Evolutionary conservation across 2,113 vertebrate species (phyloP).

Genomic region (Gallinago jamesoni): DNA sequence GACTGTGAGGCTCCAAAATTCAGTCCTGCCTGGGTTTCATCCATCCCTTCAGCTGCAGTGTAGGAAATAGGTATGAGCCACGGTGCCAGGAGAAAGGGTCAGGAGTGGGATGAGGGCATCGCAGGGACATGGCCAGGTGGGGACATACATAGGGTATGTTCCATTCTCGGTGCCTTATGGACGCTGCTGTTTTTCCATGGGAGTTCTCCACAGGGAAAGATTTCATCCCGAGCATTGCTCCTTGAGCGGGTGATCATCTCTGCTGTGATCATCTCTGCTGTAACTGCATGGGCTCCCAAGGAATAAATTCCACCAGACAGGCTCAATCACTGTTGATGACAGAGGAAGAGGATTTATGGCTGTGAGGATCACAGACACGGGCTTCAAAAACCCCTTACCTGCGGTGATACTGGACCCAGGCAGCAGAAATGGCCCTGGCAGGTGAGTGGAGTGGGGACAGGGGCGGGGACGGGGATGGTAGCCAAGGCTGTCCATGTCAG

Average conservation of each 20-base stretch:
- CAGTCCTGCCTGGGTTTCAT: rapidly evolving
- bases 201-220: background rate
- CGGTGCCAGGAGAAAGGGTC: background rate
- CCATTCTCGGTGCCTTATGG: rapidly evolving
- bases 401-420: background rate
- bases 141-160: rapidly evolving
- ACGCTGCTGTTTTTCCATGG: background rate
- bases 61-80: background rate
- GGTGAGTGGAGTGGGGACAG: background rate
- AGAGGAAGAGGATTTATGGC: background rate
- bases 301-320: background rate
- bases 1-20: background rate
- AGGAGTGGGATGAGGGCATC: background rate
- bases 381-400: background rate
- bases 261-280: background rate
- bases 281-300: background rate
- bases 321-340: background rate
- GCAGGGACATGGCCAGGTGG: background rate
- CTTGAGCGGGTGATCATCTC: background rate
- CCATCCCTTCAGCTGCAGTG: background rate
- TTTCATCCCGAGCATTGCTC: background rate
- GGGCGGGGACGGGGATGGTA: background rate
- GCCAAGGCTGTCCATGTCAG: background rate
- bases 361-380: rapidly evolving
- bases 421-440: background rate